Conservation (phyloP, 2,888 invertebrate species). For the Spilarctia lutea region DNA sequence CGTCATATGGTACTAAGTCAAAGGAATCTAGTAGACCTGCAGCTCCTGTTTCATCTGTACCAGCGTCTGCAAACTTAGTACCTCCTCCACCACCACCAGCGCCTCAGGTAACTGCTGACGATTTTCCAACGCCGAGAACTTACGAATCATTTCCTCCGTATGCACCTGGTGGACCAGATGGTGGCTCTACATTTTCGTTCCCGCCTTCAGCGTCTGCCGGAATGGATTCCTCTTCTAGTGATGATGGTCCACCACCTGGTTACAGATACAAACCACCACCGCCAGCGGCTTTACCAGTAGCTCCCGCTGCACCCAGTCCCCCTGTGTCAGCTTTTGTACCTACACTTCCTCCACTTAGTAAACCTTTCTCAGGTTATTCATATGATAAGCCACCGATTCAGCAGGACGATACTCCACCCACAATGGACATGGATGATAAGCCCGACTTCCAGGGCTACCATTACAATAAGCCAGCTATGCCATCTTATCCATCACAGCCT, state of each 20-base stretch:
- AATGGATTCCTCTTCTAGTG: constrained; percentile 52
- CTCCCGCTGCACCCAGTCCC: constrained; percentile 51
- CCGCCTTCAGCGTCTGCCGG: constrained; percentile 58
- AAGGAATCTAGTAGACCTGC: constrained; percentile 64
- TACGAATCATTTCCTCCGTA: constrained; percentile 82
- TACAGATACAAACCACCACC: constrained; percentile 73
- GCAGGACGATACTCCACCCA: constrained; percentile 57
- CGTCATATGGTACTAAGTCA: constrained; percentile 70
- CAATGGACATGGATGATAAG: constrained; percentile 54
- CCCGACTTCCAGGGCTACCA: constrained; percentile 73
- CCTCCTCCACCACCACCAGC: constrained; percentile 45
- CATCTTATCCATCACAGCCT: constrained; percentile 50
- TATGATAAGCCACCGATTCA: constrained; percentile 72
- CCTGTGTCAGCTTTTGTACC: constrained; percentile 34
- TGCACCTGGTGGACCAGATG: constrained; percentile 53
- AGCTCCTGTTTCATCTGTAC: constrained; percentile 9
- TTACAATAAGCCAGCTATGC: constrained; percentile 66
- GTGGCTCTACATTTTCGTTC: constrained; percentile 50
- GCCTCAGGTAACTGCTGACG: constrained; percentile 59
- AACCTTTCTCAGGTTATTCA: constrained; percentile 72
- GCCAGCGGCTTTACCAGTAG: constrained; percentile 56
- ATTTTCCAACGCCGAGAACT: constrained; percentile 71
- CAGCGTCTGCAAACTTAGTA: constrained; percentile 41
- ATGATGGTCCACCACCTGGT: constrained; percentile 51
- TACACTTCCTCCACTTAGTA: constrained; percentile 60